A percentile compares a stretch with the other conserved stretches of the same genome.
phyloP scores from a whole-genome alignment of 2,113 vertebrate species.

The Ailuropoda melanoleuca region DNA sequence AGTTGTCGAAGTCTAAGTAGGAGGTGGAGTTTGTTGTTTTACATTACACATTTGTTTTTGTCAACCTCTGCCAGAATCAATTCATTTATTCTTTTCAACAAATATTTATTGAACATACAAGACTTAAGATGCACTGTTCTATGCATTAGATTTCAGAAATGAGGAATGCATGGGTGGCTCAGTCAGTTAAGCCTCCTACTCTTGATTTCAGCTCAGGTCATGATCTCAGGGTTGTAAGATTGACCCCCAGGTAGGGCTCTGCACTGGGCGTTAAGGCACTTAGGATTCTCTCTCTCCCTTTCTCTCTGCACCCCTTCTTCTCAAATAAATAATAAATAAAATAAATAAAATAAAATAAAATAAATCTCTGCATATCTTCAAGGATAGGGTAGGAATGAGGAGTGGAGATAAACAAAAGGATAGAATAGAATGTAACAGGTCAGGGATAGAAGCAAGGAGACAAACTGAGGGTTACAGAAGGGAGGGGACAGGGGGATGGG shows the following conservation, averaged over 20 bases:
- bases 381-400: accelerated
- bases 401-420: neutral
- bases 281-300: neutral
- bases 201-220: no score
- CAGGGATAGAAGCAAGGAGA: neutral
- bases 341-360: neutral
- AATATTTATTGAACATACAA: neutral
- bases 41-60: neutral
- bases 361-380: neutral
- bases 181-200: neutral
- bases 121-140: neutral
- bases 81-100: neutral
- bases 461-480: no score
- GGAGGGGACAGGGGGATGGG: no score
- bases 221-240: no score
- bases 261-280: neutral
- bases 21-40: neutral
- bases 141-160: neutral
- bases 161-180: neutral
- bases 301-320: neutral
- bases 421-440: neutral
- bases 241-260: neutral
- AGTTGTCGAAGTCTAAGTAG: neutral
- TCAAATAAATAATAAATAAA: neutral
- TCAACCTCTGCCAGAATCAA: neutral